These are phyloP conservation scores for Sebastes miniatus DNA, from an alignment of 2,797 vertebrate genomes.

Conservation along the genomic window DNA sequence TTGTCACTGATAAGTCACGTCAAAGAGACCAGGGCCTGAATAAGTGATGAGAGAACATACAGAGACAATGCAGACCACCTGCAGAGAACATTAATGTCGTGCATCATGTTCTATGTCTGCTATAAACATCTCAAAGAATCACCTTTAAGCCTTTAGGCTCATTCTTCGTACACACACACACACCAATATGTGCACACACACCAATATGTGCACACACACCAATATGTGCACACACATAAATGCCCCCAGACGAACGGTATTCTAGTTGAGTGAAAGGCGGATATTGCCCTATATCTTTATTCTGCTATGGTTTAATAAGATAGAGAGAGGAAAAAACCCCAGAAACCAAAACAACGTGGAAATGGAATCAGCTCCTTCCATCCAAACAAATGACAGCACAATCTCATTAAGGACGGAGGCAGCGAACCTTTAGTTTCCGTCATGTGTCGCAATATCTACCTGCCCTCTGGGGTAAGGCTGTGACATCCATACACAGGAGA, in stretches of 20 bases:
- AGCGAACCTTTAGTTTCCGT: conserved; percentile 40
- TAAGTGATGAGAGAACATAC: conserved; percentile 1
- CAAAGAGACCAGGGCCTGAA: conserved; percentile 21
- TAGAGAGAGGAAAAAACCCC: neutral
- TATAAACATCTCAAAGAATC: conserved; percentile 7
- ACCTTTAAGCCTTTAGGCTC: neutral
- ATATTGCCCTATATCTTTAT: conserved; percentile 37
- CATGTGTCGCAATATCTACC: conserved; percentile 42
- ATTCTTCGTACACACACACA: neutral
- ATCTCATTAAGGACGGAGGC: conserved; percentile 47
- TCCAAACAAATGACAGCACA: conserved; percentile 53
- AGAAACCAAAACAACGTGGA: conserved; percentile 23
- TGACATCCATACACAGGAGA: conserved; percentile 29
- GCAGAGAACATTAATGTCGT: conserved; percentile 10
- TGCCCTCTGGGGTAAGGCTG: conserved; percentile 44
- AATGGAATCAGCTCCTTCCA: conserved; percentile 35
- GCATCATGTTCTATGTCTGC: neutral
- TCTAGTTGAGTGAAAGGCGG: conserved; percentile 27
- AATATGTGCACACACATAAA: neutral
- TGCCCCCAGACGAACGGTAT: neutral
- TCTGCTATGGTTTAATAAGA: conserved; percentile 34
- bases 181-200: too few species aligned
- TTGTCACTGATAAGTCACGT: neutral
- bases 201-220: too few species aligned
- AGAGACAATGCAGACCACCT: conserved; percentile 8